A percentile compares a stretch with the other conserved stretches of the same genome.
phyloP scores from a whole-genome alignment of 2,888 invertebrate genomes.

The Bombylius major region DNA sequence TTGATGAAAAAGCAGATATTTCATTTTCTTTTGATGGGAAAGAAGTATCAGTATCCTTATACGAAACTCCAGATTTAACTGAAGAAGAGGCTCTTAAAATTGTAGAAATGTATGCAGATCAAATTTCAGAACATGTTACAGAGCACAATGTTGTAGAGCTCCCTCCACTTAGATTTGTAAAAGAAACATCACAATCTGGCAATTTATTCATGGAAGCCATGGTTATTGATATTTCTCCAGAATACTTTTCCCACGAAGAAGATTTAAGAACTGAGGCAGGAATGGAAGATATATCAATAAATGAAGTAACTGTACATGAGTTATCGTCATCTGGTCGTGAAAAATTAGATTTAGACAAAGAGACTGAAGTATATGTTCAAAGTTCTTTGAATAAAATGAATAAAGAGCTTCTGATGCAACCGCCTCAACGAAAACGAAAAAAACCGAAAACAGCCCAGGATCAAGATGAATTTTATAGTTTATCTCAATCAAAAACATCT shows the following conservation, averaged over 20 bases:
- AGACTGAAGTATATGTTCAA: slow-evolving; percentile 38
- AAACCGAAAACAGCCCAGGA: slow-evolving; percentile 54
- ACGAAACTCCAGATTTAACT: slow-evolving; percentile 84
- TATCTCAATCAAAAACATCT: slow-evolving; percentile 45
- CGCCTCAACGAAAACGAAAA: slow-evolving; percentile 42
- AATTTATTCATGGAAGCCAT: slow-evolving; percentile 84
- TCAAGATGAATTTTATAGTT: slow-evolving; percentile 52
- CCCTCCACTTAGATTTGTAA: slow-evolving; percentile 75
- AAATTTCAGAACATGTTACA: slow-evolving; percentile 73
- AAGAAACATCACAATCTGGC: slow-evolving; percentile 79
- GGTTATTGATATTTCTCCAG: slow-evolving; percentile 77
- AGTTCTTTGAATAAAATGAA: slow-evolving; percentile 37
- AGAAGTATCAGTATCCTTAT: slow-evolving; percentile 80
- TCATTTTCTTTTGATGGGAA: slow-evolving; percentile 86
- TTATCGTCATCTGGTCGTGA: slow-evolving; percentile 40
- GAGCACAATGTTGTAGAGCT: slow-evolving; percentile 78
- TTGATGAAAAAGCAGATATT: slow-evolving; percentile 73
- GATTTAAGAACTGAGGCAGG: slow-evolving; percentile 78
- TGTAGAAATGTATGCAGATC: slow-evolving; percentile 89
- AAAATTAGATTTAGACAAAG: slow-evolving; percentile 36
- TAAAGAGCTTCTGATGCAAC: slow-evolving; percentile 44
- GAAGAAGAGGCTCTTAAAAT: slow-evolving; percentile 86
- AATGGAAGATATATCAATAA: slow-evolving; percentile 71
- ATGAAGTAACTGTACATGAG: slow-evolving; percentile 55
- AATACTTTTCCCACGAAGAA: slow-evolving; percentile 67